Conservation (phyloP, 2,797 vertebrate genomes). For the Lepilemur ruficaudatus region DNA sequence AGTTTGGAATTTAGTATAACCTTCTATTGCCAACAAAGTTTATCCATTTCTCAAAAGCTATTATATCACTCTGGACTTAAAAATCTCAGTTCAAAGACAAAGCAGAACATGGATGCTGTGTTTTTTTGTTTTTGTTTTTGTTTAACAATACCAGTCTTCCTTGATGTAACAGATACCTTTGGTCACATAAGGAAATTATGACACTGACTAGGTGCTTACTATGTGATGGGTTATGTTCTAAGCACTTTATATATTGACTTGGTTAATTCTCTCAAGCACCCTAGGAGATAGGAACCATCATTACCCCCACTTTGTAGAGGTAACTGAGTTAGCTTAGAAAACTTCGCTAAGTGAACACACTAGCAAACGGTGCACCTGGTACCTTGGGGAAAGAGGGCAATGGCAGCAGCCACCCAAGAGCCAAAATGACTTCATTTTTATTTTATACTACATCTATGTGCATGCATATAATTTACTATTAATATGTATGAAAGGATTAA, state of each 20-base stretch:
- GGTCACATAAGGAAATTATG: background rate
- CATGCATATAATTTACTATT: background rate
- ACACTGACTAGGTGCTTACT: background rate
- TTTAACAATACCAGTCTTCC: background rate
- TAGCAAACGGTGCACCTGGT: background rate
- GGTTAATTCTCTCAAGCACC: background rate
- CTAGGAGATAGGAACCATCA: background rate
- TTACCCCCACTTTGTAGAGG: background rate
- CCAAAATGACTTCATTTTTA: background rate
- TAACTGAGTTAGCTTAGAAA: background rate
- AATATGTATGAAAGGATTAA: background rate
- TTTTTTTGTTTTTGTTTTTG: background rate
- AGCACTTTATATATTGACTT: background rate
- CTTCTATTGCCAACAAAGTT: background rate
- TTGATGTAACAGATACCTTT: background rate
- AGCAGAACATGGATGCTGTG: background rate
- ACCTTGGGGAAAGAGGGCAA: background rate
- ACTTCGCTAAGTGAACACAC: too few species aligned
- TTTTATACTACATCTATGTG: background rate
- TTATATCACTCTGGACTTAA: background rate
- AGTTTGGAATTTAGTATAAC: background rate
- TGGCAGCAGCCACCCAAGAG: background rate
- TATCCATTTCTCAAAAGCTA: background rate
- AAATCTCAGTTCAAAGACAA: background rate
- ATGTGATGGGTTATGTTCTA: background rate